Conservation (phyloP, 2,797 vertebrate species). For the Eulemur mongoz region DNA sequence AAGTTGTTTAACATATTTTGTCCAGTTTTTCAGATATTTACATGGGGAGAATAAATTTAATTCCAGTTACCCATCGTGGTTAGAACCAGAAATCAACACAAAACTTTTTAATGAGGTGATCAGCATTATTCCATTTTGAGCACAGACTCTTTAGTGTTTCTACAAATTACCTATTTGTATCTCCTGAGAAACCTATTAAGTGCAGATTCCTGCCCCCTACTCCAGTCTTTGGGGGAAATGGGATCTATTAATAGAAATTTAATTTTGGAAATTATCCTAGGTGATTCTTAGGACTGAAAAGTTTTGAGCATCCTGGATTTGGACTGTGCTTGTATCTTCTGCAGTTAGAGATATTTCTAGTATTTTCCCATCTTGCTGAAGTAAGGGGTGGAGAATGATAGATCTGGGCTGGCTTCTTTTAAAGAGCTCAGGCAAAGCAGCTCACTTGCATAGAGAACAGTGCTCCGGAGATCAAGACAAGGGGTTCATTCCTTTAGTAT, state of each 20-base stretch:
- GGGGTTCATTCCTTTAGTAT: neutral
- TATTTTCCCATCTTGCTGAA: neutral
- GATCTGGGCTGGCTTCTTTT: neutral
- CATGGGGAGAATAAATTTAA: neutral
- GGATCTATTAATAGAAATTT: neutral
- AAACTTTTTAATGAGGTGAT: neutral
- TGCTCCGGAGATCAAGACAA: neutral
- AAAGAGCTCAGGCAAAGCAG: neutral
- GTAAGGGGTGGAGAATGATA: neutral
- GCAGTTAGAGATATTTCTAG: neutral
- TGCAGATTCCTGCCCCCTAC: neutral
- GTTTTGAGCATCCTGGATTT: neutral
- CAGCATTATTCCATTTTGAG: neutral
- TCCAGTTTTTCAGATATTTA: neutral
- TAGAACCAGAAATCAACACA: neutral
- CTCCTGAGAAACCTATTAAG: neutral
- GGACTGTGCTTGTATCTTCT: neutral
- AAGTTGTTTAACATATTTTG: neutral
- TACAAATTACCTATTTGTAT: neutral
- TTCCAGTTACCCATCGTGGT: neutral
- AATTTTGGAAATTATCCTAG: neutral
- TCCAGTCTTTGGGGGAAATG: neutral
- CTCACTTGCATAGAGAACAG: neutral
- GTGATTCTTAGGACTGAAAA: neutral
- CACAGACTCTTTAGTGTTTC: neutral